Conservation (phyloP, 2,888 invertebrate species). For the Tetanocera ferruginea region DNA sequence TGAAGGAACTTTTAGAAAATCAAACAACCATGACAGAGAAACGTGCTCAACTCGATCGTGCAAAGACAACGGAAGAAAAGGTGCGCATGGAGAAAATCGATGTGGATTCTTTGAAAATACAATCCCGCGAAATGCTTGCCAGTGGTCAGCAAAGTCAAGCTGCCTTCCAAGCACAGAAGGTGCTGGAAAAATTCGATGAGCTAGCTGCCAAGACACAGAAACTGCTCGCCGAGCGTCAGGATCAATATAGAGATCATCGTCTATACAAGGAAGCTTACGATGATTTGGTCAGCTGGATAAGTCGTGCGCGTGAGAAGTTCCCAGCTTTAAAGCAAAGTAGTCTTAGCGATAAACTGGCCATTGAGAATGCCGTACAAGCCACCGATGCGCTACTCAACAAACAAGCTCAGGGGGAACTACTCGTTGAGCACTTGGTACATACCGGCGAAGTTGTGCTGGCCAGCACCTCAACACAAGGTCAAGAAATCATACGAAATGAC, state of each 20-base stretch:
- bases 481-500: constrained; percentile 85
- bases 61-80: constrained; percentile 89
- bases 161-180: constrained; percentile 86
- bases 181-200: constrained; percentile 85
- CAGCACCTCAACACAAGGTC: constrained; percentile 85
- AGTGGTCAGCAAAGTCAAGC: constrained; percentile 88
- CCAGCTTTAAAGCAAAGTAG: constrained; percentile 88
- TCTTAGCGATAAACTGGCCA: constrained; percentile 87
- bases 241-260: constrained; percentile 89
- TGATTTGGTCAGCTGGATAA: constrained; percentile 89
- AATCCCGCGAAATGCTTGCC: constrained; percentile 87
- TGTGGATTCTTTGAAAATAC: constrained; percentile 86
- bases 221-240: constrained; percentile 82
- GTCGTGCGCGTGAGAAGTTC: constrained; percentile 88
- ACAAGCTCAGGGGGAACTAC: constrained; percentile 89
- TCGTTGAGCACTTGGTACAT: constrained; percentile 88
- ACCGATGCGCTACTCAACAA: constrained; percentile 88
- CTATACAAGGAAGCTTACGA: constrained; percentile 93
- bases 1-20: constrained; percentile 80
- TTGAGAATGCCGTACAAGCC: constrained; percentile 90
- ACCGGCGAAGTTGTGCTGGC: constrained; percentile 89
- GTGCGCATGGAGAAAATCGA: constrained; percentile 91
- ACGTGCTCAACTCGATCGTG: constrained; percentile 85
- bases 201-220: constrained; percentile 83
- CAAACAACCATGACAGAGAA: constrained; percentile 90